Evolutionary conservation across 2,888 invertebrate species (phyloP), one percentile per base, ranked within the genome.

Genomic region (Cyclophora albipunctata): DNA sequence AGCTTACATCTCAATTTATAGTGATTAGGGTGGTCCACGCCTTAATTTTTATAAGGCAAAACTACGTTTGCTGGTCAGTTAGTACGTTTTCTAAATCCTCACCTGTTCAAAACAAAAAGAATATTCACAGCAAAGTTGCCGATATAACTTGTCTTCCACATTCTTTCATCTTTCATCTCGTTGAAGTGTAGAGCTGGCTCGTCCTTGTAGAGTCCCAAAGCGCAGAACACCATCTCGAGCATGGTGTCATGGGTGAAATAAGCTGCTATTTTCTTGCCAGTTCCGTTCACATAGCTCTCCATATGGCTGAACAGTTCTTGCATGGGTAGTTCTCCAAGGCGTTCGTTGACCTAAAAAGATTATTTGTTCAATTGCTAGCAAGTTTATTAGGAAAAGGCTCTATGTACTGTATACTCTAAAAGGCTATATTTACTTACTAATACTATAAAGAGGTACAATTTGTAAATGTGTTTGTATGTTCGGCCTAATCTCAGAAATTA

Each of bases 31-130:
- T 20, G 20, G 20, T 20, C 20, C 20, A 20, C 20, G 20, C 20
- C 20, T 20, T 20, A 20, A 20, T 20, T 20, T 20, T 20, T 20
- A 20, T 20, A 20, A 1, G 20, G 20, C 20, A 20, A 20, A 20
- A 20, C 20, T 20, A 20, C 20, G 20, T 1, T 20, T 20, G 20
- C 20, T n/a, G n/a, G n/a, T 20, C 20, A 20, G 20, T 20, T 20
- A 20, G 20, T 20, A 20, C 20, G 1, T 20, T 20, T 20, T 20
- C 20, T 20, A 20, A 20, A 52, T 42, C 67, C 84, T 82, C 74
- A 94, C 92, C 91, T 90, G 69, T 94, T 93, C 62, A 95, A 90
- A n/a, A 94, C 91, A 37, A 93, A 94, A 34, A 92, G 91, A 6
- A 96, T 69, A 73, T 96, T 96, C 1, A 91, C 86, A 0, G 93